Evolutionary conservation across 2,113 vertebrate genomes (phyloP).

Genomic region (Bubo bubo): DNA sequence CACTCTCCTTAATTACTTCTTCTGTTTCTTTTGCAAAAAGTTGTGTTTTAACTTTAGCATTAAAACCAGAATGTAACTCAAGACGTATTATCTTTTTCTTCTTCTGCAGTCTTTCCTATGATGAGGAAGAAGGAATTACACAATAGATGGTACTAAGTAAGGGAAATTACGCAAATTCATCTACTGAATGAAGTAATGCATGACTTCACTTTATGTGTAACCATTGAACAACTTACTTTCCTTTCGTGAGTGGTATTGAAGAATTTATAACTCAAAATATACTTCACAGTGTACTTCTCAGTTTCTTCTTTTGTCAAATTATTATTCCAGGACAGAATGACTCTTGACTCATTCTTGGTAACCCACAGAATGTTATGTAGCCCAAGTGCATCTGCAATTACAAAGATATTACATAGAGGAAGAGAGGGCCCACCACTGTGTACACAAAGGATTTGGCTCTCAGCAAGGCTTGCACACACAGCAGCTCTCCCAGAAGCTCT

Average conservation of each 20-base stretch:
- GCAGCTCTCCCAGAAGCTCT: background rate
- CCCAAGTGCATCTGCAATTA: constrained; percentile 16
- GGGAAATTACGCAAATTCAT: background rate
- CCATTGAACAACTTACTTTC: constrained; percentile 23
- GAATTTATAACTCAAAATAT: constrained; percentile 55
- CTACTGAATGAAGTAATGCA: background rate
- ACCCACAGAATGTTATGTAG: background rate
- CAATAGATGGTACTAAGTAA: background rate
- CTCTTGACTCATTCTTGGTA: background rate
- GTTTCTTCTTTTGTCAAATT: constrained; percentile 51
- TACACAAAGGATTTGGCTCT: background rate
- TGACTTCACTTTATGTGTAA: background rate
- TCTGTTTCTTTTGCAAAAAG: constrained; percentile 30
- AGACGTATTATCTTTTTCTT: constrained; percentile 41
- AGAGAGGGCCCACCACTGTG: background rate
- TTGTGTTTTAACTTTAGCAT: constrained; percentile 59
- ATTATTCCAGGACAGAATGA: constrained; percentile 49
- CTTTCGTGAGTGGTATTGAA: constrained; percentile 6
- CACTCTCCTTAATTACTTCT: constrained; percentile 12
- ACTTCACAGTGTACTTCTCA: constrained; percentile 40
- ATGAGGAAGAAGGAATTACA: background rate
- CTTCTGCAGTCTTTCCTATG: constrained; percentile 27
- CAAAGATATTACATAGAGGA: background rate
- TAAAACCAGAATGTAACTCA: constrained; percentile 44
- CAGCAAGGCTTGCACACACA: background rate